Base-by-base conservation (phyloP, 2,113 vertebrate species). In the Pterocles gutturalis region DNA sequence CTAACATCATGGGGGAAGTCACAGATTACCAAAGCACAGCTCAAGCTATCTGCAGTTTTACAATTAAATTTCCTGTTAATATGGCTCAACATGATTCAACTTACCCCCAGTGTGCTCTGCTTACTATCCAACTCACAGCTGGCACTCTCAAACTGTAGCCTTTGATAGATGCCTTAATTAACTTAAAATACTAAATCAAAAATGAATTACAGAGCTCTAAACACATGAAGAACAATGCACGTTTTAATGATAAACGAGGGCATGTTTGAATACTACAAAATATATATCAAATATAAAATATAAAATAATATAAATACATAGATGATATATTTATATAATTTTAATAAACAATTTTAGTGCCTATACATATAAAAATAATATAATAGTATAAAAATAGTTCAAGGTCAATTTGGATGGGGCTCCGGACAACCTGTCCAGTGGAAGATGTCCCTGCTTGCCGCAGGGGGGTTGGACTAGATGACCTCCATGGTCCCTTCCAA, bases 21-120 rank as follows among this genome's bases (percentile, higher is more conserved):
- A 19, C 0, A 0, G 41, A 57, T n/a, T 12, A 20, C 46, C n/a
- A n/a, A 29, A 48, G 41, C n/a, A 21, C 17, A 18, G 17, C 25
- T 8, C 9, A 33, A 36, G 25, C 51, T 20, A 26, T 7, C 11
- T 11, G 15, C 26, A 7, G 24, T 31, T 79, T 31, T 29, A 57
- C 15, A 57, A 25, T 31, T 43, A 14, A 24, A n/a, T 64, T 58
- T 31, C 36, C 22, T 49, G 26, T 29, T 36, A 13, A 62, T 2
- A 6, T 1, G 18, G 26, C 29, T 64, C 34, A 31, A 9, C 2
- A 0, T n/a, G 29, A 28, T 53, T 45, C 41, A 6, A 2, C 54
- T 67, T 3, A 24, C 13, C 41, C 12, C 36, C 13, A 10, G 28
- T 0, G 6, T 0, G 8, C 4, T 4, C 34, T 9, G 9, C 49